Evolutionary conservation across 2,113 vertebrate genomes (phyloP).

Genomic region (Dinomys branickii): DNA sequence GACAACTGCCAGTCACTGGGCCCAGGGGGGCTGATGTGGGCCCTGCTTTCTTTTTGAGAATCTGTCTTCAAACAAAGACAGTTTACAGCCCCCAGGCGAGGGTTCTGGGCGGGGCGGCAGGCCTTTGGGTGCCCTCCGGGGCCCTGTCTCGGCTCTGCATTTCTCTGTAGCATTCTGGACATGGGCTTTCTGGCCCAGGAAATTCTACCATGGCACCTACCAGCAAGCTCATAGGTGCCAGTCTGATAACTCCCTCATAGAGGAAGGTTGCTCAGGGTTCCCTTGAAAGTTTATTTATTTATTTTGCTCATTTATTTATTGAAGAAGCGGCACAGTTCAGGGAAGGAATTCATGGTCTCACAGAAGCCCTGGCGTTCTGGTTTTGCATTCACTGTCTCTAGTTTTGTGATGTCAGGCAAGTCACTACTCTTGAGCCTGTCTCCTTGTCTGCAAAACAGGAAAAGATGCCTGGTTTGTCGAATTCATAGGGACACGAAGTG

Average conservation of each 20-base stretch:
- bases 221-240: background rate
- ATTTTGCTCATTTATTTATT: conserved; percentile 73
- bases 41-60: background rate
- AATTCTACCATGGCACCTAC: background rate
- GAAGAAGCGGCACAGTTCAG: background rate
- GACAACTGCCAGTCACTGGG: background rate
- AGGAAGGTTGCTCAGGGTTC: background rate
- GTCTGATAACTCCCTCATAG: background rate
- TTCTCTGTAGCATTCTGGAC: background rate
- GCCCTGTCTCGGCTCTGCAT: background rate
- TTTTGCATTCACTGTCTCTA: background rate
- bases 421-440: background rate
- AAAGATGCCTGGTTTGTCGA: background rate
- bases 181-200: background rate
- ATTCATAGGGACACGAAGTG: no score
- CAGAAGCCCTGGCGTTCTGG: background rate
- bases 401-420: background rate
- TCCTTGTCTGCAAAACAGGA: background rate
- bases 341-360: background rate
- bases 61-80: background rate
- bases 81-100: background rate
- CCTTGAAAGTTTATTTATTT: conserved; percentile 55
- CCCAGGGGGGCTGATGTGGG: background rate
- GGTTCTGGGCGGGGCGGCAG: background rate
- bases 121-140: no score